Conservation (phyloP, 2,797 vertebrate species). For the Chrysocyon brachyurus region DNA sequence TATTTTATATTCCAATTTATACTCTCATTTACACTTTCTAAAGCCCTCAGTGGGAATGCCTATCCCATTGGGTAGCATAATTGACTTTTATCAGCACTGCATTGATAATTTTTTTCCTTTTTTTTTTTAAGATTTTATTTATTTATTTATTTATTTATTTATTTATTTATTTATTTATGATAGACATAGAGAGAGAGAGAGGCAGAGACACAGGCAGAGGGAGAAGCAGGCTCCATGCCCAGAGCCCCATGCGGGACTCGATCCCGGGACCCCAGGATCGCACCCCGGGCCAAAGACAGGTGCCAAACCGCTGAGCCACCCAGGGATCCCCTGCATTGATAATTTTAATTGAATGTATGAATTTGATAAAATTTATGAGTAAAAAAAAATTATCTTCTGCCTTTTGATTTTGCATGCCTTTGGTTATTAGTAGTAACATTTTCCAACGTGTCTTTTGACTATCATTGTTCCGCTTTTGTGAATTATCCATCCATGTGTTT, state of each 20-base stretch:
- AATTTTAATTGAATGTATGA: slow-evolving; percentile 44
- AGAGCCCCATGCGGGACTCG: too few relatives aligned
- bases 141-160: too few relatives aligned
- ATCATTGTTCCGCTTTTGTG: background rate
- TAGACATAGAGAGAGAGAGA: too few relatives aligned
- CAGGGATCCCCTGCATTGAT: background rate
- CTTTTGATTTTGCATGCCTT: slow-evolving; percentile 26
- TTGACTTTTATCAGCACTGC: slow-evolving; percentile 41
- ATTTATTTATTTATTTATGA: too few relatives aligned
- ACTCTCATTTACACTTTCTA: slow-evolving; percentile 28
- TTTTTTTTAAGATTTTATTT: too few relatives aligned
- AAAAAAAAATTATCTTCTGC: background rate
- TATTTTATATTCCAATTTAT: slow-evolving; percentile 12
- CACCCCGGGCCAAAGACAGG: too few relatives aligned
- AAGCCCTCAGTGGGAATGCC: background rate
- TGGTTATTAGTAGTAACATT: background rate
- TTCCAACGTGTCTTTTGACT: background rate
- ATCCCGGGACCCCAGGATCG: too few relatives aligned
- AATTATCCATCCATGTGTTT: background rate
- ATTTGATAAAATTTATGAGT: background rate
- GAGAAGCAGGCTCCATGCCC: too few relatives aligned
- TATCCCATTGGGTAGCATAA: slow-evolving; percentile 10
- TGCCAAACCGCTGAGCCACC: too few relatives aligned
- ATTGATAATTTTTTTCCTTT: background rate
- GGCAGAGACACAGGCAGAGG: too few relatives aligned